Percentiles rank a stretch among this genome's conserved stretches.
Conservation (phyloP, 2,113 vertebrate species). For the Xiphorhynchus elegans region DNA sequence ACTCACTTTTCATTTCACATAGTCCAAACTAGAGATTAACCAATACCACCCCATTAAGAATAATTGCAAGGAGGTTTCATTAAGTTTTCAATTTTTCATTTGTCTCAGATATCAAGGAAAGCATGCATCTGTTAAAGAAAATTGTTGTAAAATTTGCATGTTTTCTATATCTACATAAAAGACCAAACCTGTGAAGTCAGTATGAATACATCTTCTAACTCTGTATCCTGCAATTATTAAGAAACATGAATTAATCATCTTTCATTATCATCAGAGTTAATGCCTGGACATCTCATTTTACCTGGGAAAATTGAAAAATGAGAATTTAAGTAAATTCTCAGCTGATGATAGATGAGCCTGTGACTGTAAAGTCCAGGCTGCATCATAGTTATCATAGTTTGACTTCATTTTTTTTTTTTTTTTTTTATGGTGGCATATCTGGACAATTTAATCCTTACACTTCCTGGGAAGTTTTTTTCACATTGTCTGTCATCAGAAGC, state of each 20-base stretch:
- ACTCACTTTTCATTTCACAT: background rate
- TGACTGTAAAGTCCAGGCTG: background rate
- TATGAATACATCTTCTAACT: background rate
- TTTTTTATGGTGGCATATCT: background rate
- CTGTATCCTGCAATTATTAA: background rate
- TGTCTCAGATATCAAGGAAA: background rate
- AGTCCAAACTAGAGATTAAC: background rate
- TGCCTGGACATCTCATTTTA: background rate
- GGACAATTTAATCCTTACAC: background rate
- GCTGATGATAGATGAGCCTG: background rate
- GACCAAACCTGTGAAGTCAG: background rate
- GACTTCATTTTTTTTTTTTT: background rate
- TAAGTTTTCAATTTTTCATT: background rate
- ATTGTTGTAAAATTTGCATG: background rate
- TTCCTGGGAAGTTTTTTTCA: background rate
- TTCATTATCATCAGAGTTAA: background rate
- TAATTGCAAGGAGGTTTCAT: background rate
- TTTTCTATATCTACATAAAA: background rate
- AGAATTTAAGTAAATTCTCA: background rate
- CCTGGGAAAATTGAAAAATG: background rate
- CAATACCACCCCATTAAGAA: background rate
- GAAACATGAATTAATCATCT: background rate
- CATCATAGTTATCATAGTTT: background rate
- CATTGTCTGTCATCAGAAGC: background rate
- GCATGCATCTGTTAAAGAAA: background rate